Evolutionary conservation across 2,888 invertebrate species (phyloP).

Genomic region (Adelognathus sp.): DNA sequence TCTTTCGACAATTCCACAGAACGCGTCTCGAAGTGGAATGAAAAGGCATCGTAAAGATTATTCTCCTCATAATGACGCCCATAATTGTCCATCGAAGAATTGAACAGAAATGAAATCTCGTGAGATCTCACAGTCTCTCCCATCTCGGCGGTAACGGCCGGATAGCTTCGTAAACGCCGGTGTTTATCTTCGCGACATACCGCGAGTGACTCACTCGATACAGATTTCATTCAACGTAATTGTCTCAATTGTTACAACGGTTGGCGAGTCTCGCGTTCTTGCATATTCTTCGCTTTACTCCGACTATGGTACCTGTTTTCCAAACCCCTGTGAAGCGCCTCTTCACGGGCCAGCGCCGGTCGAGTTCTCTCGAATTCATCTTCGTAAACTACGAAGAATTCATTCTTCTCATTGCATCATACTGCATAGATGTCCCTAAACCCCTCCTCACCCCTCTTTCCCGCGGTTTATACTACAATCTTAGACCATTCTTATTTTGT

Average conservation of each 20-base stretch:
- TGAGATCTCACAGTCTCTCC: neutral
- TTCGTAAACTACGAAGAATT: too few relatives aligned
- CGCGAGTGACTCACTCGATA: constrained; percentile 16
- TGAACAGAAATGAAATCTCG: neutral
- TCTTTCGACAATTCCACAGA: constrained; percentile 4
- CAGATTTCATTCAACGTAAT: neutral
- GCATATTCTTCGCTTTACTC: too few relatives aligned
- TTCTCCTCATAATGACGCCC: neutral
- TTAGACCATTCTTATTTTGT: too few relatives aligned
- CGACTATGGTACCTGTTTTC: too few relatives aligned
- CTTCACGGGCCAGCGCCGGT: too few relatives aligned
- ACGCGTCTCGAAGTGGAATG: neutral
- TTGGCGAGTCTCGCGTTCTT: too few relatives aligned
- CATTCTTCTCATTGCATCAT: too few relatives aligned
- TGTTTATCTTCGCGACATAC: neutral
- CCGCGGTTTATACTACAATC: too few relatives aligned
- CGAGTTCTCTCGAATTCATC: too few relatives aligned
- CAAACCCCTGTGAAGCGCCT: too few relatives aligned
- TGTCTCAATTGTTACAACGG: constrained; percentile 4
- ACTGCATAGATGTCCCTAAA: too few relatives aligned
- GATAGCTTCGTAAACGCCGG: neutral
- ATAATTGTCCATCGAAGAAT: constrained; percentile 17
- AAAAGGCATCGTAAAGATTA: neutral
- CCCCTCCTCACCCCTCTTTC: too few relatives aligned
- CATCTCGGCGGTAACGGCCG: constrained; percentile 1